These are phyloP conservation scores for Meloidogyne hapla DNA, from an alignment of 1,140 invertebrate species.

Conservation along the genomic window DNA sequence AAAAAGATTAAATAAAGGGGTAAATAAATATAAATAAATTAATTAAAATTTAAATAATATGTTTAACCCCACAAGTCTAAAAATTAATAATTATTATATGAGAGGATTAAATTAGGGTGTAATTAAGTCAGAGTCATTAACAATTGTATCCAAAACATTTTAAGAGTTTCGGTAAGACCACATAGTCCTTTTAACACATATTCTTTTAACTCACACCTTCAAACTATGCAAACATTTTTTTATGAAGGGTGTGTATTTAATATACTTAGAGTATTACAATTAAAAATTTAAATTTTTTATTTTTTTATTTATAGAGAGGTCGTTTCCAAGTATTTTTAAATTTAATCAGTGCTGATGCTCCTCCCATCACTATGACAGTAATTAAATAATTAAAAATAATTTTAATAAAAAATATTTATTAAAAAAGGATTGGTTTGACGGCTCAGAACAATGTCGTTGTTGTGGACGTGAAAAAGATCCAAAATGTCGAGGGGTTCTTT, in stretches of 20 bases:
- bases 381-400: not conserved
- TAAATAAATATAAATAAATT: constrained; percentile 21
- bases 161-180: no score
- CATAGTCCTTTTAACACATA: no score
- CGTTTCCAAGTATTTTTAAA: constrained; percentile 64
- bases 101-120: no score
- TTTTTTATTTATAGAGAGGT: constrained; percentile 51
- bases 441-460: constrained; percentile 61
- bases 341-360: constrained; percentile 58
- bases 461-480: constrained; percentile 52
- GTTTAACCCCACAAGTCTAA: no score
- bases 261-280: no score
- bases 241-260: no score
- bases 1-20: constrained; percentile 62
- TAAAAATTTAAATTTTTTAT: not conserved
- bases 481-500: constrained; percentile 46
- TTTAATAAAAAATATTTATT: not conserved
- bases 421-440: constrained; percentile 59
- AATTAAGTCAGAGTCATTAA: no score
- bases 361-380: constrained; percentile 43
- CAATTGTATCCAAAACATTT: no score
- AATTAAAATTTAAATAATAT: no score
- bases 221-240: no score
- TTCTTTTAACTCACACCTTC: no score
- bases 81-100: no score